Base-by-base conservation (phyloP, 2,113 vertebrate genomes). In the Paracanthobrama guichenoti region DNA sequence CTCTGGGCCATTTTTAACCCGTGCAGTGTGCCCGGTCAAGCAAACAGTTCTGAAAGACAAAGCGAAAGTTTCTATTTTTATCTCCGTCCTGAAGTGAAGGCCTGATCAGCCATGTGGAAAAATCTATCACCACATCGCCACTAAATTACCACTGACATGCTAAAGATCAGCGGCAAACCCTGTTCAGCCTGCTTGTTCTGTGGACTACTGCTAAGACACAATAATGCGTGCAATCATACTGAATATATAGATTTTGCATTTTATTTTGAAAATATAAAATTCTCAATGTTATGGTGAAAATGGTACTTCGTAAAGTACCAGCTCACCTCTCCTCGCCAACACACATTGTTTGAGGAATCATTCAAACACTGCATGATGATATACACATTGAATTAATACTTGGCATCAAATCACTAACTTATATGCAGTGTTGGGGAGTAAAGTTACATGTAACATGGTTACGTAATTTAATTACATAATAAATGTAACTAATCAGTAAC, bases 61-160 rank as follows among this genome's bases (percentile, higher is more conserved):
- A 42, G 73, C 44, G 74, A 78, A 64, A 60, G 22, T 48, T 73
- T 44, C 44, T 82, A 85, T 87, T 85, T 87, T 83, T 87, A 79
- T 75, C 79, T 44, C 69, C 18, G n/a, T 74, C 81, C 76, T 31
- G 55, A 71, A 16, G 71, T 39, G n/a, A 59, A 26, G 46, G 79
- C 22, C 28, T 62, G 59, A 71, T 42, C 62, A 64, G 60, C 42
- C 79, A 76, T 6, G 48, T 75, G 77, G 71, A 82, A 79, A 48
- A 72, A 57, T 81, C 35, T 55, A 50, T 84, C 82, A 71, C 69
- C 60, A 71, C 31, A 57, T 14, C 60, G 46, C 35, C 42, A 73
- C 62, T 26, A 79, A 74, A 79, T 73, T 31, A 78, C 62, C 55
- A 67, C 12, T 57, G 64, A 83, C 46, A 59, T 31, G 46, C 82